These are phyloP conservation scores for Drosophila borborema DNA, from an alignment of 2,888 invertebrate genomes.

Conservation along the genomic window DNA sequence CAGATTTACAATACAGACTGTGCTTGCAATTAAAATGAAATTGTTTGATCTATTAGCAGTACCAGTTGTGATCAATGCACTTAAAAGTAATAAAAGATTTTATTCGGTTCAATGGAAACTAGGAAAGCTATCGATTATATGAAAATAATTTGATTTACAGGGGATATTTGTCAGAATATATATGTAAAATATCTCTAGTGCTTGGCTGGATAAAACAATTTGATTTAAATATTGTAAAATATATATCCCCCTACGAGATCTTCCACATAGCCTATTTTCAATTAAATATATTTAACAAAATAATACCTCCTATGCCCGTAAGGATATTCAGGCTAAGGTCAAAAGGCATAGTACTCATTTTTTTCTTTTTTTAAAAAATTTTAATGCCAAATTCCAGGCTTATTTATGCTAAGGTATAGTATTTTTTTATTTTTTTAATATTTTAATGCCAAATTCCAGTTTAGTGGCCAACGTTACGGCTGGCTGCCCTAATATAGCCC, in stretches of 20 bases:
- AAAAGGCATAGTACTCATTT: background rate
- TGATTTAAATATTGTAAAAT: background rate
- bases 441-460: slow-evolving; percentile 64
- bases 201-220: background rate
- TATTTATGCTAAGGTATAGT: no score
- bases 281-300: background rate
- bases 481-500: slow-evolving; percentile 53
- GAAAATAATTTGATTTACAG: background rate
- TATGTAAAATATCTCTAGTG: background rate
- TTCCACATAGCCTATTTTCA: background rate
- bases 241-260: background rate
- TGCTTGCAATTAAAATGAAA: background rate
- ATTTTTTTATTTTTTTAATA: background rate
- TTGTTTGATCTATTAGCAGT: background rate
- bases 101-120: background rate
- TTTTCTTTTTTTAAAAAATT: slow-evolving; percentile 1
- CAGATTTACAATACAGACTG: background rate
- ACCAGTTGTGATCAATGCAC: background rate
- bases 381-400: slow-evolving; percentile 61
- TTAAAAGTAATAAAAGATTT: background rate
- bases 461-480: slow-evolving; percentile 55
- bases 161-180: background rate
- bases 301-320: background rate
- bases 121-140: background rate
- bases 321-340: background rate